Base-by-base conservation (phyloP, 2,797 vertebrate genomes). In the Chromobotia macracanthus region DNA sequence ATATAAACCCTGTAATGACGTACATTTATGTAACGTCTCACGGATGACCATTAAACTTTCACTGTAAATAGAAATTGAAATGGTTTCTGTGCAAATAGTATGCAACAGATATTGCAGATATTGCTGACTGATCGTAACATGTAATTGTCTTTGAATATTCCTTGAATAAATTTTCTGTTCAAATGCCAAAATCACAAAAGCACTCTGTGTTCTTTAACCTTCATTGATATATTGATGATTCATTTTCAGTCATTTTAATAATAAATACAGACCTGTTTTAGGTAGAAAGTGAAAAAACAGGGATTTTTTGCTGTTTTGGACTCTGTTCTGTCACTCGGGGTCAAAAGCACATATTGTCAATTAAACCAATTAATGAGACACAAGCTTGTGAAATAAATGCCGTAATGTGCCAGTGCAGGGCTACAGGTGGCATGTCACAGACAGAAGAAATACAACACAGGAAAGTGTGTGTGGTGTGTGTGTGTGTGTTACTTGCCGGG, bases 331-430 rank as follows among this genome's bases (percentile, higher is more conserved):
- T 28, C 63, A 70, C 16, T 60, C 51, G 76, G 31, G 48, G 76
- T 72, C 35, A 76, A 76, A 80, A 77, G 61, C 82, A 76, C 72
- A 50, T 71, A 53, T 60, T 83, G 81, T 66, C 76, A 75, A 79
- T 79, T 76, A 71, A 76, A 16, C 77, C 75, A 76, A 76, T 75
- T 50, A 74, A 61, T 80, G 68, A 83, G 51, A 83, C 72, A n/a
- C 28, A 68, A 68, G 72, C 63, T 35, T 72, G 68, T 77, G 80
- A 77, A 80, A 66, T 77, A 48, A 46, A 67, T 48, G 16, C 5
- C 0, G 51, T 65, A 38, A 64, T 38, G 10, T 25, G 13, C 44
- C 28, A 38, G 61, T n/a, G 16, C 13, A 55, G 10, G 35, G 11
- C 21, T 44, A 56, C 21, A 58, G 53, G 3, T 75, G 48, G 41